Conservation (phyloP, 2,888 invertebrate species). For the Chrysolina oricalcia region DNA sequence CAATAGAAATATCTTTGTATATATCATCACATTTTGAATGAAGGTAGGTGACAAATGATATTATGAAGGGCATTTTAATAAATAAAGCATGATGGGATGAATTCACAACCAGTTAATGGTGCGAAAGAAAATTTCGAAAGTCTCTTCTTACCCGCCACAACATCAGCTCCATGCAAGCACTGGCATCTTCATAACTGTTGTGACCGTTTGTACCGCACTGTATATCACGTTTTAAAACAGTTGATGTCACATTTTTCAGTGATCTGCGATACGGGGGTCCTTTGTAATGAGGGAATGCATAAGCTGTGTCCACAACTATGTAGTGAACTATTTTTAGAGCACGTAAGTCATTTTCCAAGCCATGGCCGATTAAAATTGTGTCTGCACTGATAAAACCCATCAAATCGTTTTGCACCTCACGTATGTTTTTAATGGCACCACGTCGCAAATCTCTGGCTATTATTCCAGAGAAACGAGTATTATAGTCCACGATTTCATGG, state of each 20-base stretch:
- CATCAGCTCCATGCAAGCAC: conserved; percentile 91
- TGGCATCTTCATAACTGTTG: conserved; percentile 94
- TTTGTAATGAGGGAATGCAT: conserved; percentile 88
- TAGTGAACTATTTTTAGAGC: conserved; percentile 89
- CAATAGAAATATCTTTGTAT: conserved; percentile 36
- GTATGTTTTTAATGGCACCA: conserved; percentile 77
- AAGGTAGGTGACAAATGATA: conserved; percentile 32
- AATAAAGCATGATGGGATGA: conserved; percentile 51
- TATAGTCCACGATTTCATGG: conserved; percentile 90
- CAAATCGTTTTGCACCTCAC: conserved; percentile 90
- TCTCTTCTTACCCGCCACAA: conserved; percentile 82
- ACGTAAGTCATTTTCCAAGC: conserved; percentile 93
- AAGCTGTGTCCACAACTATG: conserved; percentile 91
- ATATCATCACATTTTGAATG: conserved; percentile 31
- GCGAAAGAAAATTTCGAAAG: conserved; percentile 50
- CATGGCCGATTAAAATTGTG: conserved; percentile 96
- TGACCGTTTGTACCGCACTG: conserved; percentile 87
- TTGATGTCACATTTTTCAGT: conserved; percentile 84
- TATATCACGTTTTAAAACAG: conserved; percentile 85
- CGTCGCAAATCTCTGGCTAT: conserved; percentile 77
- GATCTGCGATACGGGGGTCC: conserved; percentile 90
- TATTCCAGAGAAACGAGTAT: conserved; percentile 96
- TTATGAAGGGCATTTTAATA: conserved; percentile 44
- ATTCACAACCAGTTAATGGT: conserved; percentile 24
- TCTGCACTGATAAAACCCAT: conserved; percentile 85